phyloP scores from a whole-genome alignment of 2,888 invertebrate genomes.

The Acheta domesticus region DNA sequence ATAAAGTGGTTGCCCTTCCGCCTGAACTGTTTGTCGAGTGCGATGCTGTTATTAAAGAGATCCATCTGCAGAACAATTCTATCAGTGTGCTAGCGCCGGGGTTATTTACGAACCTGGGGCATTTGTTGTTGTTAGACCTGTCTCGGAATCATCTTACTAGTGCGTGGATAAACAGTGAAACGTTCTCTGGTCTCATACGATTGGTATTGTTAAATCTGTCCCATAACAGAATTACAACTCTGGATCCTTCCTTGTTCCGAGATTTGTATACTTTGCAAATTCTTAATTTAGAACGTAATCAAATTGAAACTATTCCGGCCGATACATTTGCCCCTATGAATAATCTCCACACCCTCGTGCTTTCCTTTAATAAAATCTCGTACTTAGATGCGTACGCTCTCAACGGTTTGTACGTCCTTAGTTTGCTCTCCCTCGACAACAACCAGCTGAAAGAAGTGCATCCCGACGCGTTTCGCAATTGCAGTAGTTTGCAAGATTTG shows the following conservation, averaged over 20 bases:
- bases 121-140: slow-evolving; percentile 75
- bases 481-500: slow-evolving; percentile 84
- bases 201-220: slow-evolving; percentile 83
- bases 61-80: slow-evolving; percentile 88
- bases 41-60: slow-evolving; percentile 75
- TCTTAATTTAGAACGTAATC: slow-evolving; percentile 80
- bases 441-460: slow-evolving; percentile 80
- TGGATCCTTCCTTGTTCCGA: slow-evolving; percentile 79
- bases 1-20: slow-evolving; percentile 84
- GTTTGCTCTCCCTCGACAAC: slow-evolving; percentile 78
- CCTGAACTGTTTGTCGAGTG: slow-evolving; percentile 79
- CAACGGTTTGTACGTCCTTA: slow-evolving; percentile 83
- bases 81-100: slow-evolving; percentile 81
- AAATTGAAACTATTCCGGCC: slow-evolving; percentile 76
- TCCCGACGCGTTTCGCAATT: slow-evolving; percentile 84
- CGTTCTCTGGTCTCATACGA: slow-evolving; percentile 83
- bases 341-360: slow-evolving; percentile 82
- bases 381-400: slow-evolving; percentile 81
- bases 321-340: slow-evolving; percentile 89
- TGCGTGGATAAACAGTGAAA: slow-evolving; percentile 79
- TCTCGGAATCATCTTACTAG: slow-evolving; percentile 83
- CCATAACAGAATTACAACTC: slow-evolving; percentile 74
- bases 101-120: slow-evolving; percentile 79
- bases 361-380: slow-evolving; percentile 81
- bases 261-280: slow-evolving; percentile 83